Evolutionary conservation across 2,113 vertebrate genomes (phyloP).

Genomic region (Cinclus mexicanus): DNA sequence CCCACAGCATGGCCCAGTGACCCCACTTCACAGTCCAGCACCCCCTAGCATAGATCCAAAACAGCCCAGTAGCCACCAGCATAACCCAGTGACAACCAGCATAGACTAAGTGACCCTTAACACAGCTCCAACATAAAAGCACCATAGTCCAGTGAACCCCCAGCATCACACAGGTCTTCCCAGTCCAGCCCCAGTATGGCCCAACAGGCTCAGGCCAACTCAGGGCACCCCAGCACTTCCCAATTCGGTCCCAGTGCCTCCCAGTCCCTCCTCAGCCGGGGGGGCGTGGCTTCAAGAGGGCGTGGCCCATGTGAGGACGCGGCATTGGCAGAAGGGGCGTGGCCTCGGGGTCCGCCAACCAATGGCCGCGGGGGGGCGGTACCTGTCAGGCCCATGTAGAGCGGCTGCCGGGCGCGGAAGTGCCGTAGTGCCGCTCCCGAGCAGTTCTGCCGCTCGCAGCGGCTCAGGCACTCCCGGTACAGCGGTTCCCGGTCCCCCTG

Average conservation of each 20-base stretch:
- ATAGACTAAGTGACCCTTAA: background rate
- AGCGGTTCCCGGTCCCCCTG: constrained; percentile 94
- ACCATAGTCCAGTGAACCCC: background rate
- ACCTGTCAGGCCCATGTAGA: constrained; percentile 91
- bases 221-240: background rate
- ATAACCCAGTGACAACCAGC: background rate
- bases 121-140: background rate
- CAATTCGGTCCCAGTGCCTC: background rate
- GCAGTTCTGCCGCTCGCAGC: constrained; percentile 90
- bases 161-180: background rate
- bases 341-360: rapidly evolving
- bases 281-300: background rate
- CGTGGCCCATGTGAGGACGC: rapidly evolving
- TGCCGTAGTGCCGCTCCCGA: constrained; percentile 84
- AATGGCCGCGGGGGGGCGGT: background rate
- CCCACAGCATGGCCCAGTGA: background rate
- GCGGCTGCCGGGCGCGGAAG: constrained; percentile 88
- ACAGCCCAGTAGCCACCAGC: background rate
- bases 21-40: background rate
- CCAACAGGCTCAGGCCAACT: background rate
- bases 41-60: background rate
- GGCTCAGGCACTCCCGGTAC: constrained; percentile 89
- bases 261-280: background rate
- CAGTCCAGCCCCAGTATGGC: background rate
- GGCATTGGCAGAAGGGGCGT: background rate